phyloP scores from a whole-genome alignment of 1,140 invertebrate species.

The Drosophila sulfurigaster region DNA sequence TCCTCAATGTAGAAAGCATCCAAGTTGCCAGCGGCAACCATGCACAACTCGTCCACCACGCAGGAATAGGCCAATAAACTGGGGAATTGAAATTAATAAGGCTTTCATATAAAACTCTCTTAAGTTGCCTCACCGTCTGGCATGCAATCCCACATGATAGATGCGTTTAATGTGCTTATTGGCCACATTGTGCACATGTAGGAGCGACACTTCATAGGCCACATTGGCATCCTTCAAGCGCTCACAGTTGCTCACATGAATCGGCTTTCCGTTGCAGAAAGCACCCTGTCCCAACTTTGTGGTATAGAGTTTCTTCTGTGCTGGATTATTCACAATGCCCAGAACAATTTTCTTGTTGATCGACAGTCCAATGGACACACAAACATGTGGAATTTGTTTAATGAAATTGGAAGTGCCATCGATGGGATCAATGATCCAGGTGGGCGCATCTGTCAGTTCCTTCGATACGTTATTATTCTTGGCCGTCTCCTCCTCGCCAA shows the following conservation, averaged over 20 bases:
- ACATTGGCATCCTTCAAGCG: slow-evolving; percentile 75
- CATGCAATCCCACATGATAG: slow-evolving; percentile 72
- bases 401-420: slow-evolving; percentile 92
- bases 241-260: slow-evolving; percentile 82
- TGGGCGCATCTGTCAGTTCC: slow-evolving; percentile 91
- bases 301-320: slow-evolving; percentile 90
- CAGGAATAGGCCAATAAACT: slow-evolving; percentile 75
- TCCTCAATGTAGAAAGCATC: slow-evolving; percentile 92
- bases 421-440: slow-evolving; percentile 95
- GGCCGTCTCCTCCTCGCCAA: slow-evolving; percentile 92
- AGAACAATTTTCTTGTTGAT: slow-evolving; percentile 89
- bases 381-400: slow-evolving; percentile 88
- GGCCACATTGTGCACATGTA: slow-evolving; percentile 71
- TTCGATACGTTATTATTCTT: slow-evolving; percentile 87
- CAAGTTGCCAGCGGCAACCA: slow-evolving; percentile 89
- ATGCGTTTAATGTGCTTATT: slow-evolving; percentile 82
- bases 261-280: slow-evolving; percentile 89
- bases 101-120: not conserved
- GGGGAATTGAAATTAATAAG: not conserved
- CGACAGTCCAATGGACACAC: slow-evolving; percentile 88
- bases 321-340: slow-evolving; percentile 92
- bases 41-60: slow-evolving; percentile 87
- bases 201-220: slow-evolving; percentile 79
- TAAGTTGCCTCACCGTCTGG: slow-evolving; percentile 67
- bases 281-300: slow-evolving; percentile 90